Base-by-base conservation (phyloP, 2,888 invertebrate species). In the Lithophane semibrunnea region DNA sequence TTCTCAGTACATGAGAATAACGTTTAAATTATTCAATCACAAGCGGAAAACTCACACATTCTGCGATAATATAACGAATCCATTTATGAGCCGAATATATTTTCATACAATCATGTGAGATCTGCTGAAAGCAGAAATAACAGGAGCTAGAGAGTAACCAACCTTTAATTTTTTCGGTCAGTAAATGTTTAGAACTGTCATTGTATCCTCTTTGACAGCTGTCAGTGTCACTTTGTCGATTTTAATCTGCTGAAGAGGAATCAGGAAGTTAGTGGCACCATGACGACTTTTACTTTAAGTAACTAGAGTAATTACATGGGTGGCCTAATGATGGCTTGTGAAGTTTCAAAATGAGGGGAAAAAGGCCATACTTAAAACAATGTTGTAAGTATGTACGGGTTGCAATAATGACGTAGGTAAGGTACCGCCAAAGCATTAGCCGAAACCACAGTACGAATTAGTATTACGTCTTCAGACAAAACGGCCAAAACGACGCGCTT, bases 1-100 rank as follows among this genome's bases (percentile, higher is more conserved):
- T 47, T 76, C 37, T 44, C 18, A 37, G 16, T 21, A 47, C 44
- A 47, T 18, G 61, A 24, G 58, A 49, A 71, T 80, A 80, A 47
- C 61, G 58, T 49, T 61, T 80, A 47, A 76, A 76, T 73, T 73
- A 81, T 81, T 72, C 72, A 81, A 73, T 81, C 65, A 73, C 24
- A 21, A 9, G 47, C 52, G 13, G 42, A 65, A 71, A 80, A 37
- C 60, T 81, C 60, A 69, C 63, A 76, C 49, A 49, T 64, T 63
- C 44, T n/a, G 24, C 37, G 54, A 68, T 68, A 64, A 64, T 67
- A 56, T 37, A 75, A 75, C 24, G 61, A 68, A 72, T 74, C 42
- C 54, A 37, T 80, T 75, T 47, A 63, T 77, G 69, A 63, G 21
- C 9, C 13, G 78, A 56, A 63, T 60, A 68, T 54, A 77, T 69